A percentile compares a stretch with the other conserved stretches of the same genome.
phyloP scores from a whole-genome alignment of 64 coral and sea anemone genomes.

The Pocillopora verrucosa region DNA sequence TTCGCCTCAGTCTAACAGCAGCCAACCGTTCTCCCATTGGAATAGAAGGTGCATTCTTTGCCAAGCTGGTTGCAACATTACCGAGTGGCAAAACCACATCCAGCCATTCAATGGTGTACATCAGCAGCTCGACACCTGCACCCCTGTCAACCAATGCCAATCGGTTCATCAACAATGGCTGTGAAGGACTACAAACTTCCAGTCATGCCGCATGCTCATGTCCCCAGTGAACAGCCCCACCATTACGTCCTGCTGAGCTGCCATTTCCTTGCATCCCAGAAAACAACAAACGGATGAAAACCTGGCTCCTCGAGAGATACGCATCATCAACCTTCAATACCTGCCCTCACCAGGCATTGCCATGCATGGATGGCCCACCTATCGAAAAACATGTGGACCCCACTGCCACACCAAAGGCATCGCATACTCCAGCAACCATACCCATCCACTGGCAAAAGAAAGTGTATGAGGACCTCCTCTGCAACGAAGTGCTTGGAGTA shows the following conservation, averaged over 20 bases:
- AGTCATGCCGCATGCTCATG: not conserved
- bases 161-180: constrained; percentile 13
- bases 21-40: constrained; percentile 56
- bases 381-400: constrained; percentile 60
- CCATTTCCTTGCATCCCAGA: constrained; percentile 19
- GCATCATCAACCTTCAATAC: constrained; percentile 62
- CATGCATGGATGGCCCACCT: constrained; percentile 54
- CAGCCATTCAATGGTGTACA: constrained; percentile 45
- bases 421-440: constrained; percentile 23
- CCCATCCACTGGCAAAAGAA: constrained; percentile 50
- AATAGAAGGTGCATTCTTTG: constrained; percentile 57
- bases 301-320: constrained; percentile 50
- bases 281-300: constrained; percentile 25
- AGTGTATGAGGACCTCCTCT: no score
- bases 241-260: not conserved
- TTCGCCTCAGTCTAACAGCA: constrained; percentile 23
- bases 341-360: constrained; percentile 50
- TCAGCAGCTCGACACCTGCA: constrained; percentile 19
- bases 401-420: constrained; percentile 49
- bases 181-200: not conserved
- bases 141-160: not conserved
- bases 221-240: not conserved
- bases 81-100: not conserved
- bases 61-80: not conserved
- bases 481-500: not conserved